Evolutionary conservation across 2,888 invertebrate species (phyloP), one percentile per base, ranked within the genome.

Genomic region (Eucera pruinosa): DNA sequence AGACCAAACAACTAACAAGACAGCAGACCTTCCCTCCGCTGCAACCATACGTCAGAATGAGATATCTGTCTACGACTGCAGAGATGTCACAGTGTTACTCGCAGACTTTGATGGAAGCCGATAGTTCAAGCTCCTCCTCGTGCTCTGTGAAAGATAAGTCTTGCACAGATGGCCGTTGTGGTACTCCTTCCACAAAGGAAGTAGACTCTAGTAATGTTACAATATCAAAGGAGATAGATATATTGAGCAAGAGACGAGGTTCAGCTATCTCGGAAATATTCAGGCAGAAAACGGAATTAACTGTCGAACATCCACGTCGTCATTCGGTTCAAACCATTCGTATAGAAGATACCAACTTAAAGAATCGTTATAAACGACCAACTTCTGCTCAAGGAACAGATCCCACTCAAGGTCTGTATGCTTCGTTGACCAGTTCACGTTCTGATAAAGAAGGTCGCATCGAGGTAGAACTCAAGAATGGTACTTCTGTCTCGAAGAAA

Each of bases 21-120:
- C 96, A 96, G 86, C 95, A 96, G 90, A 96, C 96, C 0, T 96
- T 96, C 93, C 96, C 96, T 25, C 96, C 96, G 1, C 91, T 95
- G 0, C 94, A 94, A 85, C 94, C 94, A 1, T 94, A 93, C 86
- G 93, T 93, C 13, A 92, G 95, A 50, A 93, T 93, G 87, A 92
- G 95, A 54, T 95, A 95, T 87, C 93, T 95, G 94, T 95, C 95
- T n/a, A 94, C 95, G 0, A 94, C 95, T 0, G 94, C 93, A 3
- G 95, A 95, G 87, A 94, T 94, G 93, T 92, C 93, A 7, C 90
- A 90, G 39, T 94, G 93, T 48, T 93, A 93, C 79, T 90, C 93
- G 1, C 94, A 94, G 84, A 92, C 92, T 0, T 89, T 93, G 13
- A 90, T 93, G 76, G 94, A 94, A 89, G 92, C 86, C 0, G 90